phyloP scores from a whole-genome alignment of 2,113 vertebrate species.

The Strigops habroptila region DNA sequence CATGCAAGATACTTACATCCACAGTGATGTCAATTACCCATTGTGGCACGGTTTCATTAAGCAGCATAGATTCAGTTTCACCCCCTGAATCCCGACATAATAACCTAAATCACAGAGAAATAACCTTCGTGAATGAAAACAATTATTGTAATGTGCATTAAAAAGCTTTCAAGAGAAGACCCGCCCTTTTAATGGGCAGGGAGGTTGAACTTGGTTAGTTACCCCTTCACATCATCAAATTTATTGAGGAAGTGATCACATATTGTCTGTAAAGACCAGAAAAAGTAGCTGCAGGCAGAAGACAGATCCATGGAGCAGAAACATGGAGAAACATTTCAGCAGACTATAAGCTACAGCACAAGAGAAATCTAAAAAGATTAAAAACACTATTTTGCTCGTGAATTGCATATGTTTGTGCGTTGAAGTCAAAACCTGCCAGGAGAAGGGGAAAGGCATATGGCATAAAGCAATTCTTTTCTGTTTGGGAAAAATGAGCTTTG shows the following conservation, averaged over 20 bases:
- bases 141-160: not conserved
- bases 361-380: not conserved
- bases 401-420: not conserved
- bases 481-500: not conserved
- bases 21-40: slow-evolving; percentile 99
- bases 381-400: not conserved
- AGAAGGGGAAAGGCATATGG: not conserved
- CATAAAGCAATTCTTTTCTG: not conserved
- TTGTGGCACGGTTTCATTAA: slow-evolving; percentile 97
- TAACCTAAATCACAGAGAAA: slow-evolving; percentile 75
- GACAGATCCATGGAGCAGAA: not conserved
- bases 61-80: slow-evolving; percentile 97
- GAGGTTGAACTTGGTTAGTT: not conserved
- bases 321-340: not conserved
- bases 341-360: not conserved
- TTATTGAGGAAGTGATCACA: not conserved
- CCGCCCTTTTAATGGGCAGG: not conserved
- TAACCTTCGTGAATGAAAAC: not conserved
- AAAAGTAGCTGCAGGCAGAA: not conserved
- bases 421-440: not conserved
- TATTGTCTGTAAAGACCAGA: not conserved
- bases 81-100: slow-evolving; percentile 96
- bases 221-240: not conserved
- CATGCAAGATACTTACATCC: slow-evolving; percentile 83
- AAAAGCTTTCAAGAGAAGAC: not conserved